These are phyloP conservation scores for Aphelenchoides bicaudatus DNA, from an alignment of 2,888 invertebrate species.

Conservation along the genomic window DNA sequence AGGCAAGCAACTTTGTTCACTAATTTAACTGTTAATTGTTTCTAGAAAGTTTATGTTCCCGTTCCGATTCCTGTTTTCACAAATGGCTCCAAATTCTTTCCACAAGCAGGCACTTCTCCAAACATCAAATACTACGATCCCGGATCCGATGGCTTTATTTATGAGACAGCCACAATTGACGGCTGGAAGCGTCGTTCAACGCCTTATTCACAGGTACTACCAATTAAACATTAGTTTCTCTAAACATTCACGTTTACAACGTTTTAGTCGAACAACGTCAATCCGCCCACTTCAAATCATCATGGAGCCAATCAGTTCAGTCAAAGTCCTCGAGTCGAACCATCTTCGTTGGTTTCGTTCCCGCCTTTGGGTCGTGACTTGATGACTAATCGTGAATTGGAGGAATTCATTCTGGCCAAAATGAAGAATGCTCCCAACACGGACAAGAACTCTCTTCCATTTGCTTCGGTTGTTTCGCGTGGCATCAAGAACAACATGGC, in stretches of 20 bases:
- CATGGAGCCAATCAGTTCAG: not conserved
- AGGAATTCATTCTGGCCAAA: conserved; percentile 16
- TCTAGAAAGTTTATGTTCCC: conserved; percentile 18
- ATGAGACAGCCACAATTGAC: conserved; percentile 59
- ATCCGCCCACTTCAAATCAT: conserved; percentile 4
- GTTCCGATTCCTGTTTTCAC: conserved; percentile 18
- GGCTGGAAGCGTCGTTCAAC: conserved; percentile 49
- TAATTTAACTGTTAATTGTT: not conserved
- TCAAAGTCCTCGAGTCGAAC: too few species aligned
- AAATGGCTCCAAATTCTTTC: conserved; percentile 20
- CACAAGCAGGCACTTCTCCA: conserved; percentile 12
- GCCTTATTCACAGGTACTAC: conserved; percentile 7
- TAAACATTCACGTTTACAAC: not conserved
- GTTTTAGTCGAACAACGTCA: not conserved
- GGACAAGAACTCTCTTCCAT: not conserved
- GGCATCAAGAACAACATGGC: not conserved
- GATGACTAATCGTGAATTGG: conserved; percentile 5
- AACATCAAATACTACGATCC: conserved; percentile 46
- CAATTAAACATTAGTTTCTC: conserved; percentile 5
- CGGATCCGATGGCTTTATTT: conserved; percentile 55
- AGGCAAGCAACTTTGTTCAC: conserved; percentile 1
- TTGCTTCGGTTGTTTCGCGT: not conserved
- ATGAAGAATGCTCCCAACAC: not conserved
- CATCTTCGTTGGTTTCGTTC: not conserved
- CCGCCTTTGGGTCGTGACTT: conserved; percentile 9